Evolutionary conservation across 2,113 vertebrate genomes (phyloP), one percentile per base, ranked within the genome.

Genomic region (Tychaedon coryphoeus): DNA sequence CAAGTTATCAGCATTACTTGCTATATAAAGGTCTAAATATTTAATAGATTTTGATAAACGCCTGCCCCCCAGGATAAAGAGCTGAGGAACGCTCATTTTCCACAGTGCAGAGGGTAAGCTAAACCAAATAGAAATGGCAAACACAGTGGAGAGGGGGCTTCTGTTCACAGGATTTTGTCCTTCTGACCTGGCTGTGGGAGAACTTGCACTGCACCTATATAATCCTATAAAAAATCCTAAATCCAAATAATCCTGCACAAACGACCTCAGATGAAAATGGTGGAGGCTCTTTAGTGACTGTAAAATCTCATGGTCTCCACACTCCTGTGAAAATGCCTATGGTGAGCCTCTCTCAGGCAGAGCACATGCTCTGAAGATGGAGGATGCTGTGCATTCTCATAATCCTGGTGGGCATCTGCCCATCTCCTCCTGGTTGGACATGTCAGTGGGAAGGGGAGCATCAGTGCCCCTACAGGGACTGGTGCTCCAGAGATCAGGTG

Each of bases 11-110:
- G 83, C 61, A 71, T 89, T 92, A 70, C 54, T 86, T 92, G 77
- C 64, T 88, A 28, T 93, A 88, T 92, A 53, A 93, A 86, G 31
- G 62, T 81, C 75, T 97, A 92, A 95, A 97, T 97, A 92, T 96
- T 97, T 97, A 97, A 95, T 91, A 88, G 81, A 70, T 90, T 76
- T 40, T 88, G 90, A 93, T 60, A 62, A 83, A 79, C 3, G 54
- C 36, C 29, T 88, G 50, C 61, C 73, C 82, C 67, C 69, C 72
- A 91, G 75, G 79, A 80, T 90, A 72, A 79, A 5, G 33, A 89
- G 80, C 48, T 89, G 47, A 79, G 80, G 38, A 92, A 20, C 4
- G 2, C 66, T 83, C 25, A 22, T 91, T 92, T 78, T 90, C 65
- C 43, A n/a, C 20, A 24, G 60, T 40, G 69, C 77, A 91, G n/a